phyloP scores from a whole-genome alignment of 2,888 invertebrate species.

The Tachina lurida region DNA sequence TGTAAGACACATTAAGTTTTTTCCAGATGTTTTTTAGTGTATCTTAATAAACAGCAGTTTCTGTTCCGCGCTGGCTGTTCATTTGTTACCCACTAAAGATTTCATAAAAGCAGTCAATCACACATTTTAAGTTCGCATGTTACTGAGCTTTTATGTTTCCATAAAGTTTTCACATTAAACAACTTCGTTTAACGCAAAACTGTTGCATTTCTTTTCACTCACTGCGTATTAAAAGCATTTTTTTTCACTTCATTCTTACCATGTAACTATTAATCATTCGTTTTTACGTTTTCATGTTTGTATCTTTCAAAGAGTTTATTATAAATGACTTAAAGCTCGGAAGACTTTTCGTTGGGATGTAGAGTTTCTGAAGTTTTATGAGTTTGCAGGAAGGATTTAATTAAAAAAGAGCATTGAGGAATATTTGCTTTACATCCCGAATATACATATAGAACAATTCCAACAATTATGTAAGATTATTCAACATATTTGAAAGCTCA shows the following conservation, averaged over 20 bases:
- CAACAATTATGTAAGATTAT: too few relatives aligned
- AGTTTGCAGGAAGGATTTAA: background rate
- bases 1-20: slow-evolving; percentile 5
- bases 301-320: slow-evolving; percentile 12
- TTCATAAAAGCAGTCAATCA: slow-evolving; percentile 44
- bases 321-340: slow-evolving; percentile 17
- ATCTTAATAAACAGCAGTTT: background rate
- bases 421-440: too few relatives aligned
- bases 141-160: slow-evolving; percentile 11
- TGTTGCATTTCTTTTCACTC: slow-evolving; percentile 41
- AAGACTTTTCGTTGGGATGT: background rate
- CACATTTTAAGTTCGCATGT: slow-evolving; percentile 32
- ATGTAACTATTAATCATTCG: slow-evolving; percentile 40
- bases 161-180: slow-evolving; percentile 56
- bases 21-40: slow-evolving; percentile 34
- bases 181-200: slow-evolving; percentile 42
- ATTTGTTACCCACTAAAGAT: slow-evolving; percentile 38
- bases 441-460: too few relatives aligned
- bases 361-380: too few relatives aligned
- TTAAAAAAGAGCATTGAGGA: too few relatives aligned
- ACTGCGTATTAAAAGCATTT: slow-evolving; percentile 2
- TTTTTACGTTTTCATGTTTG: background rate
- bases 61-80: slow-evolving; percentile 12
- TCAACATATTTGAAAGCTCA: too few relatives aligned
- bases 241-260: background rate